Evolutionary conservation across 2,797 vertebrate species (phyloP), one percentile per base, ranked within the genome.

Genomic region (Rhinella marina): DNA sequence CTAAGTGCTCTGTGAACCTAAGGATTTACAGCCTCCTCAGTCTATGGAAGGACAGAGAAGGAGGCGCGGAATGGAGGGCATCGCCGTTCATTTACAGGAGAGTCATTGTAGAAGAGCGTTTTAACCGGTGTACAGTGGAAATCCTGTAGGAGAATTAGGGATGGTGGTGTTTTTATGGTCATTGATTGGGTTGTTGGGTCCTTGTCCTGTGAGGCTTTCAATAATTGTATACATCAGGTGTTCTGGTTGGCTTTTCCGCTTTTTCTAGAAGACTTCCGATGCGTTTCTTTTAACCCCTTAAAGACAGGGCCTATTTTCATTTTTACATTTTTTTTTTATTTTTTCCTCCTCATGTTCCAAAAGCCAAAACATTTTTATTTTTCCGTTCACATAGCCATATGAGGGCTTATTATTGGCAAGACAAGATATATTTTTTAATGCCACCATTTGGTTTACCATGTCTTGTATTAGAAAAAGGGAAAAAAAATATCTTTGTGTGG

Each of bases 1-100:
- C 81, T 83, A 81, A 86, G 73, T 78, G 84, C 88, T 84, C 82
- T 82, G 77, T 86, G 88, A 89, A 86, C 88, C 21, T 81, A 10
- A 86, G 52, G 41, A 89, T 86, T 89, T 89, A 89, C 88, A 70
- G 88, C 62, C 88, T 57, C 41, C 52, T 80, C 81, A 29, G 61
- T 59, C 32, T 83, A 27, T 66, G 48, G 59, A 72, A 68, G 79
- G 80, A 68, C 77, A 72, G 23, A 23, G 84, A 48, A 81, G 79
- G 80, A 70, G 80, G 80, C 41, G 54, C n/a, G 29, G 79, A 50
- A 32, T 52, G 19, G 17, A 21, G 80, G 23, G 76, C 50, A 59
- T 17, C 50, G 72, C 80, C 27, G n/a, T 61, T 56, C 21, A 56
- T n/a, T 2, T 25, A 57, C 48, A 85, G 78, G 66, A 41, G 52